These are phyloP conservation scores for Coenonympha glycerion DNA, from an alignment of 2,888 invertebrate genomes.

Conservation along the genomic window DNA sequence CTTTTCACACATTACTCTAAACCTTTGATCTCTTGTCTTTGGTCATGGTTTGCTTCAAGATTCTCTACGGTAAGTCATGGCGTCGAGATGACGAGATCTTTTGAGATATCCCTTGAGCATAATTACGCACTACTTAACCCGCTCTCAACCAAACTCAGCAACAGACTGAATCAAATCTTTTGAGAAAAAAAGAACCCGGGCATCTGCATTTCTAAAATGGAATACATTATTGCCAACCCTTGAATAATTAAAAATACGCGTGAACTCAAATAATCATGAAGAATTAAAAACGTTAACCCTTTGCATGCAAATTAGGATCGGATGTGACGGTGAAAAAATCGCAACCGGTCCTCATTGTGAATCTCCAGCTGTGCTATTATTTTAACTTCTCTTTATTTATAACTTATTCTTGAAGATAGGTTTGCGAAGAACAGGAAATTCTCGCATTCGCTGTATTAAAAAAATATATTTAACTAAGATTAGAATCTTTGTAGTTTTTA, in stretches of 20 bases:
- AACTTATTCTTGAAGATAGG: not conserved
- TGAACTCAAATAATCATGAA: constrained; percentile 70
- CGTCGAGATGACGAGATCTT: constrained; percentile 16
- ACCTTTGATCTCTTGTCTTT: constrained; percentile 12
- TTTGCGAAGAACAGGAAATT: not conserved
- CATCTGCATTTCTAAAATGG: constrained; percentile 54
- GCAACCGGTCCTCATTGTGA: constrained; percentile 50
- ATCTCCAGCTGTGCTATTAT: constrained; percentile 57
- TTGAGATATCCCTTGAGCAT: no score
- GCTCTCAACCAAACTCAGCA: constrained; percentile 53
- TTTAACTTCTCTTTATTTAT: constrained; percentile 34
- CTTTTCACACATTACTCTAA: not conserved
- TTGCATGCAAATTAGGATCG: constrained; percentile 65
- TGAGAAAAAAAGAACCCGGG: constrained; percentile 51
- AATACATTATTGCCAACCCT: constrained; percentile 67
- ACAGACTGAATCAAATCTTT: constrained; percentile 56
- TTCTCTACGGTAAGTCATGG: constrained; percentile 17
- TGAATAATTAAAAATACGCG: constrained; percentile 76
- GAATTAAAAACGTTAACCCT: constrained; percentile 59
- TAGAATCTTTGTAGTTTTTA: no score
- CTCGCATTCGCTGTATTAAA: no score
- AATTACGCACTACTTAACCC: constrained; percentile 33
- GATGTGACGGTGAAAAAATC: constrained; percentile 51
- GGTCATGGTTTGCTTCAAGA: not conserved
- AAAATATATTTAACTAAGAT: no score